Percentiles rank a stretch among this genome's conserved stretches.
Evolutionary conservation across 2,113 vertebrate genomes (phyloP).

Genomic region (Lota lota): DNA sequence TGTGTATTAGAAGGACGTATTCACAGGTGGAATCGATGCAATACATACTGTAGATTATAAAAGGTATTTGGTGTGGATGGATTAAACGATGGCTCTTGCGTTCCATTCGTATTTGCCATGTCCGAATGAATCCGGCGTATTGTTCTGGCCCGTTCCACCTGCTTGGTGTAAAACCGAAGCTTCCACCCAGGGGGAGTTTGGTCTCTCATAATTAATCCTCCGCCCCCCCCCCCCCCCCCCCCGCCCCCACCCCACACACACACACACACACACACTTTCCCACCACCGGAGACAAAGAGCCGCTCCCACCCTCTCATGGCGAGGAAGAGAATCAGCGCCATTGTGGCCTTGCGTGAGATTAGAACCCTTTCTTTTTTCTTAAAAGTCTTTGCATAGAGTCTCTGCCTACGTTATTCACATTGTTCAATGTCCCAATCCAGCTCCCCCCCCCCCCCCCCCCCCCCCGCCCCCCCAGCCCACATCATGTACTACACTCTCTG

Average conservation of each 20-base stretch:
- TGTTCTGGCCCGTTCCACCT: background rate
- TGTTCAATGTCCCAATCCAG: slow-evolving; percentile 30
- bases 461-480: too few relatives aligned
- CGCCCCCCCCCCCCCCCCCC: background rate
- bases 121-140: background rate
- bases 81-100: too few relatives aligned
- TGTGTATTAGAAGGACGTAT: too few relatives aligned
- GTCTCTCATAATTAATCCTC: slow-evolving; percentile 19
- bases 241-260: slow-evolving; percentile 18
- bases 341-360: slow-evolving; percentile 63
- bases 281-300: slow-evolving; percentile 43
- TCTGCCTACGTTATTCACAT: slow-evolving; percentile 62
- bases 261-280: too few relatives aligned
- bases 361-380: slow-evolving; percentile 52
- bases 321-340: slow-evolving; percentile 62
- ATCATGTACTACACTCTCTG: too few relatives aligned
- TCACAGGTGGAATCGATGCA: too few relatives aligned
- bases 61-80: too few relatives aligned
- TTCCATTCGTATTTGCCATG: background rate
- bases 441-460: too few relatives aligned
- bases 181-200: background rate
- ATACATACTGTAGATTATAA: too few relatives aligned
- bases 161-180: background rate
- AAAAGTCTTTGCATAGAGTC: slow-evolving; percentile 55
- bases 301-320: slow-evolving; percentile 44